Evolutionary conservation across 2,113 vertebrate species (phyloP), one percentile per base, ranked within the genome.

Genomic region (Hoplias malabaricus): DNA sequence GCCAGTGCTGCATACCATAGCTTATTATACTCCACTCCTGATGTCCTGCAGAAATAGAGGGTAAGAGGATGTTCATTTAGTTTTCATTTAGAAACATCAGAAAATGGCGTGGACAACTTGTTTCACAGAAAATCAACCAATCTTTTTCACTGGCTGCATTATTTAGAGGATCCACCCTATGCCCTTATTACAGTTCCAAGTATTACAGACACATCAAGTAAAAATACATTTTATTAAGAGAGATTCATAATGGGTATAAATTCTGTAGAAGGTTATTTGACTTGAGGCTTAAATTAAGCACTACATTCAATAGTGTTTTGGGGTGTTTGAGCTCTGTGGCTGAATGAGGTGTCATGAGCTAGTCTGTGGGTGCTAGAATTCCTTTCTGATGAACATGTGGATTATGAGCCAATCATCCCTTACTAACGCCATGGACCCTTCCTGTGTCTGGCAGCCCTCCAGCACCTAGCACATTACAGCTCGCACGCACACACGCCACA

Each of bases 1-100:
- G 95, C 93, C 80, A 99, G 90, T 1, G 94, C 93, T 0, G 93
- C 96, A 0, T 93, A 97, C 97, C 97, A 98, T 78, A 96, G 74
- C 78, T 94, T 95, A 85, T 97, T 98, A 53, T 90, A 92, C 62
- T 89, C 88, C 2, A 93, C 94, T 31, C 96, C 95, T 27, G 96
- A 95, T 38, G 87, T 94, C 98, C 98, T 99, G 88, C 50, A 83
- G 70, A 8, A 50, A 21, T 43, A 73, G 4, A 57, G 16, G 69
- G 46, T 79, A 21, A 50, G 48, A 13, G 79, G 40, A 38, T 6
- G 2, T 5, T 57, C n/a, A 40, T 2, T 56, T 57, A n/a, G 8
- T 54, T 25, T 27, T 40, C 43, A 48, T 5, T 19, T 12, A 48
- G 16, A n/a, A n/a, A n/a, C n/a, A n/a, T n/a, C n/a, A n/a, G n/a